These are phyloP conservation scores for Psilanteris sp. DNA, from an alignment of 1,140 invertebrate genomes.

Conservation along the genomic window DNA sequence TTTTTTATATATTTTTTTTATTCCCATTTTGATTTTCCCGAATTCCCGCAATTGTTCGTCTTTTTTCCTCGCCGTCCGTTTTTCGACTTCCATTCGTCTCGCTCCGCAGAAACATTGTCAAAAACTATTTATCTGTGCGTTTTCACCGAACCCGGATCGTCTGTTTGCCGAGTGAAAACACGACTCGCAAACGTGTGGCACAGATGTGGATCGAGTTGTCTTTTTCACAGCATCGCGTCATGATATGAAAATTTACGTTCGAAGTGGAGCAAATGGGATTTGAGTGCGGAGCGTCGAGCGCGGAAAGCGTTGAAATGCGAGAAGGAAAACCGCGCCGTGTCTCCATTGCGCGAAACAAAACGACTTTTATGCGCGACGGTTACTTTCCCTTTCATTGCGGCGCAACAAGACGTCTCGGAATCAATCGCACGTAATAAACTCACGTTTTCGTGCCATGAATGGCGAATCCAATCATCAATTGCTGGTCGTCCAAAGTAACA, in stretches of 20 bases:
- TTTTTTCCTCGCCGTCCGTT: no score
- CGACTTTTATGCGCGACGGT: constrained; percentile 10
- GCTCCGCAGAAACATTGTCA: no score
- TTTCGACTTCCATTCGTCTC: no score
- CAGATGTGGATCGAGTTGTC: constrained; percentile 4
- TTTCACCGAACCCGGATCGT: no score
- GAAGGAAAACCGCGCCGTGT: constrained; percentile 6
- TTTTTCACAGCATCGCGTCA: constrained; percentile 8
- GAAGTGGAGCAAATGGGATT: constrained; percentile 27
- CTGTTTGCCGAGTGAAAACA: no score
- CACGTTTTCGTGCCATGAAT: constrained; percentile 18
- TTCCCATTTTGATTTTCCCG: no score
- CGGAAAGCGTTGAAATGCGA: constrained; percentile 7
- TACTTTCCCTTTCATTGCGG: constrained; percentile 15
- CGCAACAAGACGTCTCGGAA: constrained; percentile 19
- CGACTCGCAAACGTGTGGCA: neutral
- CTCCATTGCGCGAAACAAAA: constrained; percentile 12
- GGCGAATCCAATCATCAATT: constrained; percentile 32
- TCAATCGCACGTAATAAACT: constrained; percentile 37
- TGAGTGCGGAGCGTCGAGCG: constrained; percentile 15
- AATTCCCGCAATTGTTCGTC: no score
- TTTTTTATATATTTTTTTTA: no score
- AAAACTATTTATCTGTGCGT: no score
- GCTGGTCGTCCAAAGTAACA: constrained; percentile 12
- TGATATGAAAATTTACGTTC: constrained; percentile 34